Conservation (phyloP, 2,113 vertebrate species). For the Machaerirhynchus nigripectus region DNA sequence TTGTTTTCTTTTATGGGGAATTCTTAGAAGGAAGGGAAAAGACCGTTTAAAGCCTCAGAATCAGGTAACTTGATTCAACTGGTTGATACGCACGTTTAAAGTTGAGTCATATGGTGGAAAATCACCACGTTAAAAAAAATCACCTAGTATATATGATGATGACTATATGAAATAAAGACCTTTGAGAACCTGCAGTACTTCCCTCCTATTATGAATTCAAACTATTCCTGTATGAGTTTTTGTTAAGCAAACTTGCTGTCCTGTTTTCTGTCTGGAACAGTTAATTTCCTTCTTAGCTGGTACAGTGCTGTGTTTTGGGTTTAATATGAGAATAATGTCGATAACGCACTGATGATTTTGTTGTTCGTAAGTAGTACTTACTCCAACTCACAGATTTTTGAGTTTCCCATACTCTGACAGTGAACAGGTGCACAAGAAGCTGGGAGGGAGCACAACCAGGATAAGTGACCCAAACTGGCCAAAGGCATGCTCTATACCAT, state of each 20-base stretch:
- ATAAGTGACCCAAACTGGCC: neutral
- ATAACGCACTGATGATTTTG: neutral
- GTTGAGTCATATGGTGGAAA: neutral
- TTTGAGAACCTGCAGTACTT: neutral
- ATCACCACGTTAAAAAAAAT: neutral
- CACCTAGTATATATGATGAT: neutral
- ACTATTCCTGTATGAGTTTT: neutral
- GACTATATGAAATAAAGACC: neutral
- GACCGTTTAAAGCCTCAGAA: neutral
- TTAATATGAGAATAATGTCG: neutral
- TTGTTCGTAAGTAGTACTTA: neutral
- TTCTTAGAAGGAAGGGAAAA: neutral
- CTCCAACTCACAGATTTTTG: neutral
- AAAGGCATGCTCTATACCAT: neutral
- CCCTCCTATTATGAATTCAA: neutral
- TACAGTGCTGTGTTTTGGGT: neutral
- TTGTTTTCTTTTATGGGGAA: neutral
- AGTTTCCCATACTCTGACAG: neutral
- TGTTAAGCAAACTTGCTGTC: neutral
- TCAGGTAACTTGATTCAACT: neutral
- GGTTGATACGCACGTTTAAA: neutral
- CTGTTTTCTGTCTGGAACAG: neutral
- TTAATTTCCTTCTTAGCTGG: neutral
- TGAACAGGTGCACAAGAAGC: neutral
- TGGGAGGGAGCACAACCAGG: neutral